Conservation (phyloP, 2,113 vertebrate species). For the Gavialis gangeticus region DNA sequence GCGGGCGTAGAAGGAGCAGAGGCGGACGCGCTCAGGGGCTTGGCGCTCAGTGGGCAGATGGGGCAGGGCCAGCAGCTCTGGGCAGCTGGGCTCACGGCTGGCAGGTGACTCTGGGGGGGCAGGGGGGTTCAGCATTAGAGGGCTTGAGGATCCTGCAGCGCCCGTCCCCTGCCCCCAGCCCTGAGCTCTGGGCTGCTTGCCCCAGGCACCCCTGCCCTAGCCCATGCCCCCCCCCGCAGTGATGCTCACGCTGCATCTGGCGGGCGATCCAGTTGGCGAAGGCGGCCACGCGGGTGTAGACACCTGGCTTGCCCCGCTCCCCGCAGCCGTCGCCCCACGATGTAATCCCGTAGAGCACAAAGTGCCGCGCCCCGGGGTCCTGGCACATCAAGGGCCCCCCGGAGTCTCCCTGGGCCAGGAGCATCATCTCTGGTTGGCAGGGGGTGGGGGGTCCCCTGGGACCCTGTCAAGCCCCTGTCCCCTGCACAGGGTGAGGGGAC, state of each 20-base stretch:
- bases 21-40: conserved; percentile 62
- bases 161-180: no score
- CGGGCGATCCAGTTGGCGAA: conserved; percentile 90
- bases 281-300: conserved; percentile 89
- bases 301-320: conserved; percentile 90
- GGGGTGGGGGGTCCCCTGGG: neutral
- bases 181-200: no score
- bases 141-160: neutral
- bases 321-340: conserved; percentile 95
- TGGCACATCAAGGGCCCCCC: conserved; percentile 91
- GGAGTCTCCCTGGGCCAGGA: conserved; percentile 87
- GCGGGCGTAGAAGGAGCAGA: conserved; percentile 87
- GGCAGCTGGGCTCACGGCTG: conserved; percentile 90
- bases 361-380: conserved; percentile 81
- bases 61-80: conserved; percentile 86
- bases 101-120: conserved; percentile 78
- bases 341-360: conserved; percentile 90
- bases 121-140: neutral
- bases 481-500: neutral
- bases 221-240: accelerated
- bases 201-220: accelerated
- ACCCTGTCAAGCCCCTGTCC: accelerated
- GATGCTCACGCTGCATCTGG: conserved; percentile 88
- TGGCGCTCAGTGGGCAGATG: conserved; percentile 79
- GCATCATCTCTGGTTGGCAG: neutral